These are phyloP conservation scores for Oryzias celebensis DNA, from an alignment of 2,113 vertebrate genomes.

Conservation along the genomic window DNA sequence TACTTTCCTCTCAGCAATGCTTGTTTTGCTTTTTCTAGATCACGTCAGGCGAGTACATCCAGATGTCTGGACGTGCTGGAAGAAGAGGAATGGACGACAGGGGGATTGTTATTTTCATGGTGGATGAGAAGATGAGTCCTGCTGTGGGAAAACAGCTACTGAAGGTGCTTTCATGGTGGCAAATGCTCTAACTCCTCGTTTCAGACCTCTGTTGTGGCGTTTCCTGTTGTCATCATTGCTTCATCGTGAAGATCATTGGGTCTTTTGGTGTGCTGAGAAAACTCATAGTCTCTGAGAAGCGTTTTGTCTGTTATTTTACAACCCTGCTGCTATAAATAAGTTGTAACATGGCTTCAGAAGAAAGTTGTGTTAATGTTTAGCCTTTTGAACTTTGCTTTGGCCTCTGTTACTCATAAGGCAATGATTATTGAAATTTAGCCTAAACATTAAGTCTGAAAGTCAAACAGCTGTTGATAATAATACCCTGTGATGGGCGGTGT, in stretches of 20 bases:
- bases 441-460: too few relatives aligned
- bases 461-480: too few relatives aligned
- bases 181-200: neutral
- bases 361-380: constrained; percentile 12
- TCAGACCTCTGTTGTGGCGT: neutral
- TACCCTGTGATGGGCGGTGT: too few relatives aligned
- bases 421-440: constrained; percentile 1
- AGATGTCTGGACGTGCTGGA: constrained; percentile 97
- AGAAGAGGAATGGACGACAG: constrained; percentile 98
- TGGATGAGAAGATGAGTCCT: constrained; percentile 98
- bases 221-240: neutral
- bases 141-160: constrained; percentile 93
- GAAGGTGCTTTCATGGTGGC: constrained; percentile 78
- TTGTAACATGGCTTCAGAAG: neutral
- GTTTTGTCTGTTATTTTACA: constrained; percentile 14
- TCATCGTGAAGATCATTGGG: neutral
- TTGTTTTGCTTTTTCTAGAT: constrained; percentile 77
- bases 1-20: neutral
- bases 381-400: neutral
- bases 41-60: constrained; percentile 97
- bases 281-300: constrained; percentile 4
- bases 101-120: constrained; percentile 98
- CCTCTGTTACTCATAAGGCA: constrained; percentile 3
- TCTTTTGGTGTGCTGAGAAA: constrained; percentile 4
- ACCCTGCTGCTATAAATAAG: constrained; percentile 16